Evolutionary conservation across 2,113 vertebrate species (phyloP), one percentile per base, ranked within the genome.

Genomic region (Tapirus terrestris): DNA sequence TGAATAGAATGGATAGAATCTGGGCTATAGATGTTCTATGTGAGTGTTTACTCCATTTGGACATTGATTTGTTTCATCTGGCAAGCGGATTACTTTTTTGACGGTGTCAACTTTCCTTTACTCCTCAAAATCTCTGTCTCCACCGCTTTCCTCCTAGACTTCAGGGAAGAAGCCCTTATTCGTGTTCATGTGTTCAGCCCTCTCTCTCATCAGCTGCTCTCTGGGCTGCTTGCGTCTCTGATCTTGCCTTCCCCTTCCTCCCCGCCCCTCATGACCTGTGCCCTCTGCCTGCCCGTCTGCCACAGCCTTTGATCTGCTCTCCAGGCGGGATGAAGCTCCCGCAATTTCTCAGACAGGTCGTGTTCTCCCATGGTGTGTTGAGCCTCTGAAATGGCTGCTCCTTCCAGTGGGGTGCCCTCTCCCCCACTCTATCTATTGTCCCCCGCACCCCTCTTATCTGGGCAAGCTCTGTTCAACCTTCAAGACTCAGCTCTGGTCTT

Each of bases 31-130:
- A 12, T 7, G 23, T 23, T 53, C 92, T 23, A 0, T 27, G 61
- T 2, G 0, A 31, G 18, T 31, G 0, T 70, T 33, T 25, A 12
- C 20, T 18, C 9, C 10, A 0, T 10, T 14, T 16, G 53, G 60
- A 31, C 63, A 25, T 2, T 0, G 12, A 27, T 56, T 43, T 53
- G 80, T 27, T 76, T 89, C 21, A 1, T 51, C 51, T 36, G 53
- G 56, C 31, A n/a, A 58, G 48, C 89, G 65, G 80, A 13, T 21
- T 14, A 31, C 48, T 86, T 43, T n/a, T 45, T 13, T 0, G 83
- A 31, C 5, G 31, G 4, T 0, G 33, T 45, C 67, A 33, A 0
- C 5, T 29, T 65, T 63, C n/a, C 43, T 51, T 33, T 31, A n/a
- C 33, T 48, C 31, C 7, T 4, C 14, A 23, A 68, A 65, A 29